Percentiles rank a stretch among this genome's conserved stretches.
phyloP scores from a whole-genome alignment of 2,888 invertebrate species.

The Chirona hameri region DNA sequence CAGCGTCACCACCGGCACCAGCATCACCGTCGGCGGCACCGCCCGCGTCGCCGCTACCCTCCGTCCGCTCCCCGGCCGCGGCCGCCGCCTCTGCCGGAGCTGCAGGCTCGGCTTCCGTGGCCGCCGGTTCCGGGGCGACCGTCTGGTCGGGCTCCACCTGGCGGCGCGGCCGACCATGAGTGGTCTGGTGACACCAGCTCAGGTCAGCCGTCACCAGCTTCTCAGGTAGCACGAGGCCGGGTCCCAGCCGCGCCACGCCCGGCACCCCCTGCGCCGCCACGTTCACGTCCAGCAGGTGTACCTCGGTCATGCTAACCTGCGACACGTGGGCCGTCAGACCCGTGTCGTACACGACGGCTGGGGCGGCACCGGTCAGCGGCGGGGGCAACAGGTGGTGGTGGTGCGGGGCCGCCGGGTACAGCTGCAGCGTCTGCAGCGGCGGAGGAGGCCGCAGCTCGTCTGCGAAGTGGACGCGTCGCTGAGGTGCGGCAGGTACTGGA shows the following conservation, averaged over 20 bases:
- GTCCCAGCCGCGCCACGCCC: background rate
- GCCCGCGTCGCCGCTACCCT: background rate
- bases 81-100: background rate
- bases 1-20: background rate
- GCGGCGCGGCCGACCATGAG: background rate
- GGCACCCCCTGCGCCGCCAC: too few species aligned
- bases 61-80: background rate
- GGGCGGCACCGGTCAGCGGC: background rate
- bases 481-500: background rate
- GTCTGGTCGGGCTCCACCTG: background rate
- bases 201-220: background rate
- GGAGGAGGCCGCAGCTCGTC: background rate
- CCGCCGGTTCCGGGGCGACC: background rate
- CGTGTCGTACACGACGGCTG: background rate
- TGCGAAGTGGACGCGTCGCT: background rate
- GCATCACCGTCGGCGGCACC: background rate
- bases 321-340: background rate
- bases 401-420: background rate
- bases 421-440: too few species aligned
- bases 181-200: background rate
- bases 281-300: background rate
- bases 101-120: background rate
- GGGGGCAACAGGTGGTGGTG: background rate
- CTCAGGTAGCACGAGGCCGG: slow-evolving; percentile 1
- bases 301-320: background rate